phyloP scores from a whole-genome alignment of 2,888 invertebrate species.

The Drosophila hamatofila region DNA sequence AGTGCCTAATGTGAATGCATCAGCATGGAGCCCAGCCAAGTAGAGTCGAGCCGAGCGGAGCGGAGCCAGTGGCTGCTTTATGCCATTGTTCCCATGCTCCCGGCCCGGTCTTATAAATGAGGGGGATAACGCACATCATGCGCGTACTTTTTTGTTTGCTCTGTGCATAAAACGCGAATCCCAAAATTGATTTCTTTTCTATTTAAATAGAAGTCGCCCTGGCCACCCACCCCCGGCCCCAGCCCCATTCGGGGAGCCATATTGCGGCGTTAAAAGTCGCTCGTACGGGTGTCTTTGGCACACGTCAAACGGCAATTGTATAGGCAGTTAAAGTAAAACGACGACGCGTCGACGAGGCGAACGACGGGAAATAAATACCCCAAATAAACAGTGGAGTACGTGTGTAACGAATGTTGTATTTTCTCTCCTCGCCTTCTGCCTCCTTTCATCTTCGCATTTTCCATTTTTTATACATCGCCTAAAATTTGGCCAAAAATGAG shows the following conservation, averaged over 20 bases:
- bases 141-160: constrained; percentile 67
- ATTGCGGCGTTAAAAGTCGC: constrained; percentile 43
- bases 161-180: constrained; percentile 71
- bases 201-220: constrained; percentile 71
- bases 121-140: constrained; percentile 62
- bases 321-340: constrained; percentile 70
- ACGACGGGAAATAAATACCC: constrained; percentile 72
- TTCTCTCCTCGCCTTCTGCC: background rate
- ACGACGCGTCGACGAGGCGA: constrained; percentile 47
- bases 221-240: background rate
- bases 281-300: constrained; percentile 55
- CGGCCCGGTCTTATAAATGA: constrained; percentile 11
- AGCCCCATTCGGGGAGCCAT: constrained; percentile 11
- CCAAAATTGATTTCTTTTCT: constrained; percentile 78
- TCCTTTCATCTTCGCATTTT: background rate
- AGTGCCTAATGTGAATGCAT: constrained; percentile 68
- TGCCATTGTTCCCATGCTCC: constrained; percentile 35
- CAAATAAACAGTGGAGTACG: constrained; percentile 62
- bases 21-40: constrained; percentile 33
- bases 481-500: constrained; percentile 18
- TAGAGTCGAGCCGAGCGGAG: background rate
- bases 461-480: constrained; percentile 31
- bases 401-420: constrained; percentile 14
- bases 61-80: constrained; percentile 41
- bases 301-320: constrained; percentile 62